These are phyloP conservation scores for Chionomys nivalis DNA, from an alignment of 2,113 vertebrate genomes.

Conservation along the genomic window DNA sequence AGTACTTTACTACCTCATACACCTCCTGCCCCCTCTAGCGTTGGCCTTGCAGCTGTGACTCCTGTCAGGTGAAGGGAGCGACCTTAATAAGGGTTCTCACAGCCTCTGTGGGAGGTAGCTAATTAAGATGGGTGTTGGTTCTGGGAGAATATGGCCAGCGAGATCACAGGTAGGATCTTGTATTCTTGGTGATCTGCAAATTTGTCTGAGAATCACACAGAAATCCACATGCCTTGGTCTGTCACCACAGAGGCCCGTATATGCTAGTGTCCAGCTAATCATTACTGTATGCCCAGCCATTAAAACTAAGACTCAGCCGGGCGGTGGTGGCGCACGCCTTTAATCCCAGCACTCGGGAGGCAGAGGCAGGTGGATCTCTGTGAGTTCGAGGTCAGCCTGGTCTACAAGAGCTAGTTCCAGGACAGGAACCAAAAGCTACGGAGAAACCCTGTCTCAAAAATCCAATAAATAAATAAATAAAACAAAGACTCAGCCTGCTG, in stretches of 20 bases:
- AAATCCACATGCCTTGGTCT: neutral
- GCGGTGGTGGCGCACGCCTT: too few relatives aligned
- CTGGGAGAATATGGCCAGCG: constrained; percentile 49
- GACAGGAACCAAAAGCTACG: too few relatives aligned
- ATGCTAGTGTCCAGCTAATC: neutral
- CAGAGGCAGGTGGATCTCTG: too few relatives aligned
- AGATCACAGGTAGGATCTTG: constrained; percentile 17
- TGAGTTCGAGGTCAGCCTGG: too few relatives aligned
- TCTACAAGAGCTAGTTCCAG: too few relatives aligned
- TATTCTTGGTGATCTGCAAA: neutral
- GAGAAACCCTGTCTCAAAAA: too few relatives aligned
- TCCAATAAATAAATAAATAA: too few relatives aligned
- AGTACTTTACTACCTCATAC: constrained; percentile 62
- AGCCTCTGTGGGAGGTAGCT: constrained; percentile 37
- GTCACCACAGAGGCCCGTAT: neutral
- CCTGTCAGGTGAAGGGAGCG: constrained; percentile 25
- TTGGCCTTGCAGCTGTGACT: constrained; percentile 29
- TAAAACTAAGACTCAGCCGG: neutral
- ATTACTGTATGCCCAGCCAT: neutral
- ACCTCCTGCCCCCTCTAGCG: constrained; percentile 77
- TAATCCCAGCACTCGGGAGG: too few relatives aligned
- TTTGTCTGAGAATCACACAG: constrained; percentile 29
- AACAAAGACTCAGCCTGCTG: neutral
- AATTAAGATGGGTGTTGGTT: constrained; percentile 65
- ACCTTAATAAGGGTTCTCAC: constrained; percentile 9